Percentiles rank a stretch among this genome's conserved stretches.
Conservation (phyloP, 2,797 vertebrate genomes). For the Crenuchus spilurus region DNA sequence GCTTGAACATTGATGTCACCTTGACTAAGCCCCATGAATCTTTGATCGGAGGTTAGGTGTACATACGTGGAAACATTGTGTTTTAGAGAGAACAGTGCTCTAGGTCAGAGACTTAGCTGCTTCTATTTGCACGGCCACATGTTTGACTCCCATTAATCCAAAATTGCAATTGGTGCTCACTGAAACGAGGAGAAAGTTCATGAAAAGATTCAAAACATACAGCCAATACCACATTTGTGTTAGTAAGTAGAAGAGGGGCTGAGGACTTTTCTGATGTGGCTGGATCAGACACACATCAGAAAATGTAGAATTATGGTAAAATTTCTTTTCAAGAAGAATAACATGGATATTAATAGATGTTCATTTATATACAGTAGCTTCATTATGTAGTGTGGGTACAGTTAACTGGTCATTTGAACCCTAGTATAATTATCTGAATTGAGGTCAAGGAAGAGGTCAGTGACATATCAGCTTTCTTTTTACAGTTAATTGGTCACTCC, state of each 20-base stretch:
- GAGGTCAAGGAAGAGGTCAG: constrained; percentile 17
- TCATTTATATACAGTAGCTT: not conserved
- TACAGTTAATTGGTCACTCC: constrained; percentile 15
- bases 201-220: no score
- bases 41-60: constrained; percentile 46
- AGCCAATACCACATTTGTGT: no score
- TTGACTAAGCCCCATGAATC: constrained; percentile 42
- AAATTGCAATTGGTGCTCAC: no score
- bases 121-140: not conserved
- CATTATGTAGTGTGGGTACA: not conserved
- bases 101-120: not conserved
- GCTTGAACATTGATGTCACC: constrained; percentile 44
- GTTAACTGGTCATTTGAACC: not conserved
- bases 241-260: no score
- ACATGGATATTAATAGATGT: not conserved
- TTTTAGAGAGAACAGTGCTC: constrained; percentile 2
- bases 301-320: no score
- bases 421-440: not conserved
- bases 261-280: no score
- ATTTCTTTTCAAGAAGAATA: not conserved
- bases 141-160: not conserved
- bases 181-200: no score
- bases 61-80: not conserved
- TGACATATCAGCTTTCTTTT: not conserved
- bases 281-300: no score